Evolutionary conservation across 2,888 invertebrate species (phyloP).

Genomic region (Drosophila suboccidentalis): DNA sequence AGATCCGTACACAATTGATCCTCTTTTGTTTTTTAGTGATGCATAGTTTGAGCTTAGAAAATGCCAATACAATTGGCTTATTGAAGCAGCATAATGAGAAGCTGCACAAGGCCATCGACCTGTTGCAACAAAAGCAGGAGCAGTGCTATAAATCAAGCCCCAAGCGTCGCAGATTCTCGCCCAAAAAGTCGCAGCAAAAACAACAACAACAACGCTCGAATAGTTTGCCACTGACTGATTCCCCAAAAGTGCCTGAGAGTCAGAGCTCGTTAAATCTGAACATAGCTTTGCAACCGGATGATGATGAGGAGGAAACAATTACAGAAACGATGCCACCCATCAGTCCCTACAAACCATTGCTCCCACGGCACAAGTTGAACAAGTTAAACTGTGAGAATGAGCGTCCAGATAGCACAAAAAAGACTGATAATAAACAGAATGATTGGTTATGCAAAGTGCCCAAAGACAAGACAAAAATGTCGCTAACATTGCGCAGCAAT

Average conservation of each 20-base stretch:
- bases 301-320: conserved; percentile 67
- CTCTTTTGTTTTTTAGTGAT: conserved; percentile 47
- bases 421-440: conserved; percentile 4
- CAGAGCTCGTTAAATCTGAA: conserved; percentile 77
- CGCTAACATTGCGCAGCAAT: conserved; percentile 57
- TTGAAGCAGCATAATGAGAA: conserved; percentile 67
- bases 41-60: conserved; percentile 46
- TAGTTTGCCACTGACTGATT: conserved; percentile 18
- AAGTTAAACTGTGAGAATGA: conserved; percentile 60
- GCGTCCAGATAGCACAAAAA: conserved; percentile 30
- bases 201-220: background rate
- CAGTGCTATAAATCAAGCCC: conserved; percentile 24
- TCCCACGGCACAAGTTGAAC: conserved; percentile 35
- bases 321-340: conserved; percentile 67
- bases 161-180: conserved; percentile 47
- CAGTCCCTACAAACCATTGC: conserved; percentile 63
- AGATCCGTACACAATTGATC: conserved; percentile 34
- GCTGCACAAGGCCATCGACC: conserved; percentile 58
- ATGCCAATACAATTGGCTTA: conserved; percentile 32
- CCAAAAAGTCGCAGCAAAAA: conserved; percentile 36
- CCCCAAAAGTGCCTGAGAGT: conserved; percentile 40
- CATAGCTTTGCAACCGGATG: conserved; percentile 71
- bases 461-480: conserved; percentile 54
- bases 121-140: conserved; percentile 44
- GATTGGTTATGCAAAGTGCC: conserved; percentile 57